phyloP scores from a whole-genome alignment of 2,797 vertebrate genomes.

The Xerus rutilus region DNA sequence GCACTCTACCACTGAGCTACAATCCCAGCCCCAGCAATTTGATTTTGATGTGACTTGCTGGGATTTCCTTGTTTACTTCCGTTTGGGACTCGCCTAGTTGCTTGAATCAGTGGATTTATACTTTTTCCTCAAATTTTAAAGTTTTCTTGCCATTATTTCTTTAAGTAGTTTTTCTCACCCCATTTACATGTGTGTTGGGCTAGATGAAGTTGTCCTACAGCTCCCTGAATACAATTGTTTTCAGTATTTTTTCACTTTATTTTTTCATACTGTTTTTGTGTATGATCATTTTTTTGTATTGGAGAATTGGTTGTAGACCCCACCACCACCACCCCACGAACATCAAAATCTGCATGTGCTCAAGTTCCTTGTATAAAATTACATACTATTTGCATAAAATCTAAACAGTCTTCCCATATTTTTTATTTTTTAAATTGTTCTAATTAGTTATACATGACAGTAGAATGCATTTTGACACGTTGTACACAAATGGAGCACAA shows the following conservation, averaged over 20 bases:
- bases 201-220: constrained; percentile 3
- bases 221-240: not conserved
- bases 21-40: not conserved
- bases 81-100: constrained; percentile 17
- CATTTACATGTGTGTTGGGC: not conserved
- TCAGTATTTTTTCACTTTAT: constrained; percentile 44
- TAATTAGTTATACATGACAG: too few relatives aligned
- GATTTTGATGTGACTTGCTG: not conserved
- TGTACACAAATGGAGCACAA: too few relatives aligned
- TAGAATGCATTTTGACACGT: too few relatives aligned
- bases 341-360: not conserved
- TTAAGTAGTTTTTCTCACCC: not conserved
- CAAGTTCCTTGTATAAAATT: not conserved
- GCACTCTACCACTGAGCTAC: not conserved
- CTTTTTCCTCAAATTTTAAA: constrained; percentile 34
- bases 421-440: too few relatives aligned
- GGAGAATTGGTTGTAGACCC: too few relatives aligned
- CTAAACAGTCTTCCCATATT: too few relatives aligned
- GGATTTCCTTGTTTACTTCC: constrained; percentile 39
- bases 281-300: too few relatives aligned
- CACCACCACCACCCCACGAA: not conserved
- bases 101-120: not conserved
- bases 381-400: not conserved
- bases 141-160: not conserved
- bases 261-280: not conserved